Evolutionary conservation across 2,113 vertebrate species (phyloP).

Genomic region (Butorides virescens): DNA sequence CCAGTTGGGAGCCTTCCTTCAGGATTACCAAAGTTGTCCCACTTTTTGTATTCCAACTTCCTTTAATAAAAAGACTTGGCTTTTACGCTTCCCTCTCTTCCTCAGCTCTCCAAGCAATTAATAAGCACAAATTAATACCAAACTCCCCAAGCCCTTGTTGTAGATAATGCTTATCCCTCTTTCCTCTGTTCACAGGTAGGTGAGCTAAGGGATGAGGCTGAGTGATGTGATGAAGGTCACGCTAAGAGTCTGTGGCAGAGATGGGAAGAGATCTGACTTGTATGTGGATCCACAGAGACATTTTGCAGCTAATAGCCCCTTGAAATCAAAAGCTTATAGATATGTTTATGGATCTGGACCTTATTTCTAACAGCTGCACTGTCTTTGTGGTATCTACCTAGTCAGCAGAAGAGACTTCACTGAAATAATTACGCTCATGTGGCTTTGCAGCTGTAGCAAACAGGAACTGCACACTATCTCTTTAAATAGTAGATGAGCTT

Average conservation of each 20-base stretch:
- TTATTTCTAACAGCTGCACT: slow-evolving; percentile 13
- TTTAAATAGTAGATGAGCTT: slow-evolving; percentile 2
- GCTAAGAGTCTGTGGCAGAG: background rate
- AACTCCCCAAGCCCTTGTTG: background rate
- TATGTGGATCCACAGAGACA: background rate
- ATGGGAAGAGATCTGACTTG: background rate
- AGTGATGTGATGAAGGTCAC: background rate
- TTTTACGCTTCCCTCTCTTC: background rate
- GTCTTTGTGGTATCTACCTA: slow-evolving; percentile 5
- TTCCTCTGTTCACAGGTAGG: background rate
- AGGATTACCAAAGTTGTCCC: background rate
- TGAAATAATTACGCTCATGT: background rate
- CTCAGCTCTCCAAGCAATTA: slow-evolving; percentile 18
- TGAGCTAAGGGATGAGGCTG: background rate
- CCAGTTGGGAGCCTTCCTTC: background rate
- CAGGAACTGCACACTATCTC: background rate
- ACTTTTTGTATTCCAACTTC: background rate
- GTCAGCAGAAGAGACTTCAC: slow-evolving; percentile 39
- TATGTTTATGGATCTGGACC: background rate
- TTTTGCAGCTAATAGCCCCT: background rate
- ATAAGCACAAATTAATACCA: background rate
- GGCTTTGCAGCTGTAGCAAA: slow-evolving; percentile 36
- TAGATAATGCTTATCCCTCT: background rate
- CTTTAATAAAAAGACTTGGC: background rate
- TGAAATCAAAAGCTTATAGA: slow-evolving; percentile 1